Percentiles rank a stretch among this genome's conserved stretches.
Evolutionary conservation across 2,113 vertebrate genomes (phyloP).

Genomic region (Anthoscopus minutus): DNA sequence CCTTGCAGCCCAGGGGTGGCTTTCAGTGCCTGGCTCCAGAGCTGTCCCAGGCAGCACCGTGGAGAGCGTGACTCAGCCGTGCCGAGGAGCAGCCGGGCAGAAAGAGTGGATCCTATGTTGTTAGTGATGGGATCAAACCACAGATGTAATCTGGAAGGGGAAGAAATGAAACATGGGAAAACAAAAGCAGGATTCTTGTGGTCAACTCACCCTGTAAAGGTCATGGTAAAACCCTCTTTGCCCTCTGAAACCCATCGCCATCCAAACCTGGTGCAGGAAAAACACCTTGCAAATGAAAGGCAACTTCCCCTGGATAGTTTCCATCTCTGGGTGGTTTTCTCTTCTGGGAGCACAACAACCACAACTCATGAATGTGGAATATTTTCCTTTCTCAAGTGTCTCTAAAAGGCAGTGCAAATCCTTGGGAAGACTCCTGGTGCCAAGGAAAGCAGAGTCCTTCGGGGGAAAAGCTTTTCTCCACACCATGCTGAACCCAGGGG

Average conservation of each 20-base stretch:
- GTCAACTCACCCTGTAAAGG: background rate
- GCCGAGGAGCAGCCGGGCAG: background rate
- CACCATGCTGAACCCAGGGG: rapidly evolving
- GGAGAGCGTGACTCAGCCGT: background rate
- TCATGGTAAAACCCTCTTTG: background rate
- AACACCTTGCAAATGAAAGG: background rate
- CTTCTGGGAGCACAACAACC: background rate
- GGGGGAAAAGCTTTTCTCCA: too few species aligned
- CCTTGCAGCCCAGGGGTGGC: background rate
- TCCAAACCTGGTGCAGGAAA: background rate
- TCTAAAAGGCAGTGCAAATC: background rate
- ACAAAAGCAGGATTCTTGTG: background rate
- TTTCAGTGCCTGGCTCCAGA: background rate
- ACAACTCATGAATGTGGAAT: rapidly evolving
- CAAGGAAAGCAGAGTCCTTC: background rate
- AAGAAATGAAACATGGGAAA: background rate
- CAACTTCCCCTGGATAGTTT: background rate
- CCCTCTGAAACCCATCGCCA: background rate
- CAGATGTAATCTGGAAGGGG: background rate
- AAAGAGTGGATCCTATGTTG: rapidly evolving
- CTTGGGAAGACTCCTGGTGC: background rate
- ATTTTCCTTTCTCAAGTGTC: background rate
- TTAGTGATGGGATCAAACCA: background rate
- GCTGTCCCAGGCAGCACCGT: too few species aligned
- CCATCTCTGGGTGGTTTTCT: background rate